Conservation (phyloP, 2,888 invertebrate genomes). For the Balanococcus diminutus region DNA sequence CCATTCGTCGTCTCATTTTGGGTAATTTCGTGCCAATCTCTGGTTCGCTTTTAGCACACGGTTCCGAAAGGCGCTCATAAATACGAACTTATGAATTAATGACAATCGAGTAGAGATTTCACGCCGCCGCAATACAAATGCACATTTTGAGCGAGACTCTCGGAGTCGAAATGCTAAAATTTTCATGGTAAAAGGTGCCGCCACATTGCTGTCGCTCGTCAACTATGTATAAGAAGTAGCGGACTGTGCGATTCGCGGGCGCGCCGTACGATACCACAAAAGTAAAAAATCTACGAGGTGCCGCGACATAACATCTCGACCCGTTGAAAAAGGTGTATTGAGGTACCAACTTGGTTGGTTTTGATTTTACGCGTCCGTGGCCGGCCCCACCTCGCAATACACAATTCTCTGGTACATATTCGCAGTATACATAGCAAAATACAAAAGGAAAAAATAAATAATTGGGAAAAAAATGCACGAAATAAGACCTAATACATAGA, state of each 20-base stretch:
- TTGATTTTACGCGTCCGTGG: conserved; percentile 25
- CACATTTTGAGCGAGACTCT: conserved; percentile 11
- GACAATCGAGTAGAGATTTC: neutral
- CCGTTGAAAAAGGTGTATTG: conserved; percentile 23
- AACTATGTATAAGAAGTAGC: neutral
- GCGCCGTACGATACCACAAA: neutral
- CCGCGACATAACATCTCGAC: neutral
- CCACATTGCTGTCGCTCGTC: neutral
- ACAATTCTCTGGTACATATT: conserved; percentile 30
- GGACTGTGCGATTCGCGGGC: neutral
- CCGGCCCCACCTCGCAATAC: conserved; percentile 16
- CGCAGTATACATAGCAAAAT: conserved; percentile 32
- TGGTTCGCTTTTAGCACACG: neutral
- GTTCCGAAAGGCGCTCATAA: neutral
- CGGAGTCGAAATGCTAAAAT: neutral
- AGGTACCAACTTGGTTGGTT: conserved; percentile 10
- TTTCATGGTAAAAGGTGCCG: neutral
- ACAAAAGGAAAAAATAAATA: conserved; percentile 18
- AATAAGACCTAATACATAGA: neutral
- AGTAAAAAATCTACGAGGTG: neutral
- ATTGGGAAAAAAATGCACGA: conserved; percentile 33
- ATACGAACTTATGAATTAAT: conserved; percentile 27
- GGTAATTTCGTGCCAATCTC: neutral
- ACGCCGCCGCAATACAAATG: neutral
- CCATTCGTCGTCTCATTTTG: neutral